Evolutionary conservation across 2,797 vertebrate species (phyloP).

Genomic region (Brachymystax lenok): DNA sequence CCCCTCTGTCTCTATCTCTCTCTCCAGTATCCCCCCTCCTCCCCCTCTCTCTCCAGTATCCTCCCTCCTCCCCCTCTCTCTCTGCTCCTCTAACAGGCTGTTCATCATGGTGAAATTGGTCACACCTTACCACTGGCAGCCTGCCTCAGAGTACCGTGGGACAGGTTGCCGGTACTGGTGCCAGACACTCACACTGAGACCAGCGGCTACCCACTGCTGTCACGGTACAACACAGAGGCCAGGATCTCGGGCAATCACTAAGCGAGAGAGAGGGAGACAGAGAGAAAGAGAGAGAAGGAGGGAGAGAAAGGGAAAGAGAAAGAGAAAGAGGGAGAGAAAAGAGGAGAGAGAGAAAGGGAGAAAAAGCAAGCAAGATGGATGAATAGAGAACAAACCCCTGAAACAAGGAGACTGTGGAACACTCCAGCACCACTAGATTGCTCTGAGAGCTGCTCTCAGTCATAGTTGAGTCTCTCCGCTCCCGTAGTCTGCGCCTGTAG

Average conservation of each 20-base stretch:
- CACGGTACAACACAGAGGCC: neutral
- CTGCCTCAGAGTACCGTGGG: neutral
- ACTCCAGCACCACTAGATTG: neutral
- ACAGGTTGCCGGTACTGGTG: neutral
- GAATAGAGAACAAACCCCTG: neutral
- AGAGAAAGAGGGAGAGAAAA: neutral
- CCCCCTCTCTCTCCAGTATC: neutral
- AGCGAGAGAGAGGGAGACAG: too few species aligned
- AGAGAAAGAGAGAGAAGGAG: neutral
- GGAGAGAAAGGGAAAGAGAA: too few species aligned
- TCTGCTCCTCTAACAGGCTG: conserved; percentile 34
- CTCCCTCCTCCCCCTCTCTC: neutral
- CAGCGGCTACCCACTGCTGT: neutral
- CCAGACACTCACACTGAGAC: neutral
- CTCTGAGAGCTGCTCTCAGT: conserved; percentile 7
- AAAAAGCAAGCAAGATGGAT: neutral
- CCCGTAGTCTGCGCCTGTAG: neutral
- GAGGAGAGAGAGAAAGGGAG: neutral
- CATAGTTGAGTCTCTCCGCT: neutral
- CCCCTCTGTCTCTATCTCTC: neutral
- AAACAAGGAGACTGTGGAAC: neutral
- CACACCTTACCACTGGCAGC: conserved; percentile 21
- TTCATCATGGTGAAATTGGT: conserved; percentile 37
- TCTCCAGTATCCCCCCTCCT: neutral
- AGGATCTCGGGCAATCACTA: conserved; percentile 13